Evolutionary conservation across 2,888 invertebrate species (phyloP).

Genomic region (Mellilla xanthometata): DNA sequence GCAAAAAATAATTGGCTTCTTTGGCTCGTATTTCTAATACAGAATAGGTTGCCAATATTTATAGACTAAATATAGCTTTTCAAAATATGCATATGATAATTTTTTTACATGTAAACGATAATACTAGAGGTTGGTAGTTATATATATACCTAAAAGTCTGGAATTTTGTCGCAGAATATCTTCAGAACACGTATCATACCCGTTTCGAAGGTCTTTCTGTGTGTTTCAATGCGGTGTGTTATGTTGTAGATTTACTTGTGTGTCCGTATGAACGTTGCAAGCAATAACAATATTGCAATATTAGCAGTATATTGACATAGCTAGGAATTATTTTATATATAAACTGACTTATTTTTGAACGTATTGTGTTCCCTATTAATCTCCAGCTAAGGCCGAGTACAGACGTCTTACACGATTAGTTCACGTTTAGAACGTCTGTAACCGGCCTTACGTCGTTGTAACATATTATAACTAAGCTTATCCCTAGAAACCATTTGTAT

Average conservation of each 20-base stretch:
- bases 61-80: too few species aligned
- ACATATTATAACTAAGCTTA: constrained; percentile 50
- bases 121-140: too few species aligned
- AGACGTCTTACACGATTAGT: constrained; percentile 37
- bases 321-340: constrained; percentile 37
- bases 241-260: constrained; percentile 35
- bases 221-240: constrained; percentile 17
- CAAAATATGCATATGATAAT: too few species aligned
- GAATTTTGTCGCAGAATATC: constrained; percentile 5
- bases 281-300: constrained; percentile 71
- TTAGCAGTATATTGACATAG: constrained; percentile 41
- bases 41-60: too few species aligned
- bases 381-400: constrained; percentile 39
- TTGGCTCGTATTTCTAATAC: too few species aligned
- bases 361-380: constrained; percentile 50
- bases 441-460: constrained; percentile 39
- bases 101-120: too few species aligned
- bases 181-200: neutral
- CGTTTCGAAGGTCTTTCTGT: constrained; percentile 11
- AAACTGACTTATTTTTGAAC: constrained; percentile 44
- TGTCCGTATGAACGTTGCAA: constrained; percentile 55
- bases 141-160: too few species aligned
- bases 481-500: constrained; percentile 75
- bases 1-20: too few species aligned
- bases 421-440: constrained; percentile 43